Evolutionary conservation across 2,888 invertebrate genomes (phyloP).

Genomic region (Drosophila peninsularis): DNA sequence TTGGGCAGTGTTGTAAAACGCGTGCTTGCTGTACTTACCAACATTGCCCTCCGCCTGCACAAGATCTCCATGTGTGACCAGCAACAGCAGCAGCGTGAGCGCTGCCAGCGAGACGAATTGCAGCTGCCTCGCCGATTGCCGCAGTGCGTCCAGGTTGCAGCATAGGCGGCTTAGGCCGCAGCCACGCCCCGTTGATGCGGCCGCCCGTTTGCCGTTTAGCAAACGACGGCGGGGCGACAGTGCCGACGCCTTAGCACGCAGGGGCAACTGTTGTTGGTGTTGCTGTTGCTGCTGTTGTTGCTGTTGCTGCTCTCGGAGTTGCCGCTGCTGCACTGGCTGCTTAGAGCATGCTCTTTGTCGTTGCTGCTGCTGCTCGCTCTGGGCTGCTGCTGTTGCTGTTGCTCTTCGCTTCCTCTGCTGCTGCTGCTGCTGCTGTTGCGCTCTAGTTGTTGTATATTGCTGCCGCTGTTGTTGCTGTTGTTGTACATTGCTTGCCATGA

Average conservation of each 20-base stretch:
- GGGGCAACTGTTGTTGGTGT: slow-evolving; percentile 11
- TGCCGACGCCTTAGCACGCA: slow-evolving; percentile 36
- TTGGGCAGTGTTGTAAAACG: slow-evolving; percentile 1
- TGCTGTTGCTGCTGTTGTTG: slow-evolving; percentile 14
- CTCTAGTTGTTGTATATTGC: slow-evolving; percentile 59
- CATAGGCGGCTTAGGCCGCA: slow-evolving; percentile 47
- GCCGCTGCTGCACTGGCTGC: slow-evolving; percentile 37
- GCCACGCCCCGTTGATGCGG: slow-evolving; percentile 34
- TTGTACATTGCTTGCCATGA: slow-evolving; percentile 84
- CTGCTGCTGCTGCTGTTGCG: slow-evolving; percentile 39
- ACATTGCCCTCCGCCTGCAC: slow-evolving; percentile 83
- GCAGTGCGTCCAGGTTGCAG: slow-evolving; percentile 58
- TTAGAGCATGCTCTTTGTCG: slow-evolving; percentile 41
- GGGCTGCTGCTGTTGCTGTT: slow-evolving; percentile 11
- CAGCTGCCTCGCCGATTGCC: slow-evolving; percentile 49
- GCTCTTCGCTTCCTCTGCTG: slow-evolving; percentile 25
- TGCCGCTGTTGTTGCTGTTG: slow-evolving; percentile 69
- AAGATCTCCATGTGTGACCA: slow-evolving; percentile 73
- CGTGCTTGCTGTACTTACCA: slow-evolving; percentile 72
- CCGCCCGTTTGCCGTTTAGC: slow-evolving; percentile 38
- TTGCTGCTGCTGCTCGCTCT: slow-evolving; percentile 23
- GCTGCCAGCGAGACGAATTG: slow-evolving; percentile 54
- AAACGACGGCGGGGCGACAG: slow-evolving; percentile 31
- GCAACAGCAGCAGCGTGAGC: slow-evolving; percentile 67
- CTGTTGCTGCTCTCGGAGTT: slow-evolving; percentile 36